A percentile compares a stretch with the other conserved stretches of the same genome.
phyloP scores from a whole-genome alignment of 2,888 invertebrate species.

The Eugnorisma glareosa region DNA sequence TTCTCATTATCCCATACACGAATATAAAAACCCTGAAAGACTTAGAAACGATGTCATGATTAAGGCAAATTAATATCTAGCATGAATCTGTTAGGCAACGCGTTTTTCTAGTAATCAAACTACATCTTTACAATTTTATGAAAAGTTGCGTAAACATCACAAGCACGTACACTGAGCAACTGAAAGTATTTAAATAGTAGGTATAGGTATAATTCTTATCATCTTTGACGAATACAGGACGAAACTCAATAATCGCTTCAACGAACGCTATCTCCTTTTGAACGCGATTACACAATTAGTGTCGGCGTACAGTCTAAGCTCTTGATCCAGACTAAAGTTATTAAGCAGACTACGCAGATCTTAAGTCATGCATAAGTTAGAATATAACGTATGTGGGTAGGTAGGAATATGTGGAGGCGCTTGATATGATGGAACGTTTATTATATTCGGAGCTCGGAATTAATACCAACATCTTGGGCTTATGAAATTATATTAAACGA shows the following conservation, averaged over 20 bases:
- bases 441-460: constrained; percentile 16
- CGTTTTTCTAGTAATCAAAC: neutral
- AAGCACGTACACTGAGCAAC: neutral
- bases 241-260: constrained; percentile 10
- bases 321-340: constrained; percentile 46
- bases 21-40: neutral
- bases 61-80: neutral
- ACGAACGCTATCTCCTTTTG: constrained; percentile 13
- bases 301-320: constrained; percentile 39
- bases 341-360: constrained; percentile 50
- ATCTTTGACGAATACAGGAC: neutral
- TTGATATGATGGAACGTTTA: constrained; percentile 28
- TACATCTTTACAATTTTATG: neutral
- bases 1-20: neutral
- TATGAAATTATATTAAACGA: constrained; percentile 19
- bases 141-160: neutral
- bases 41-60: no score
- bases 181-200: neutral
- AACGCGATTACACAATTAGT: constrained; percentile 47
- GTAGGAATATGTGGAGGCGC: constrained; percentile 19
- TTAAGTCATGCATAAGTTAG: constrained; percentile 47
- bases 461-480: constrained; percentile 11
- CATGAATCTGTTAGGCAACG: neutral
- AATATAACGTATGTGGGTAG: neutral
- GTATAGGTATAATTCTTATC: neutral